Evolutionary conservation across 2,888 invertebrate genomes (phyloP).

Genomic region (Lordiphosa andalusiaca): DNA sequence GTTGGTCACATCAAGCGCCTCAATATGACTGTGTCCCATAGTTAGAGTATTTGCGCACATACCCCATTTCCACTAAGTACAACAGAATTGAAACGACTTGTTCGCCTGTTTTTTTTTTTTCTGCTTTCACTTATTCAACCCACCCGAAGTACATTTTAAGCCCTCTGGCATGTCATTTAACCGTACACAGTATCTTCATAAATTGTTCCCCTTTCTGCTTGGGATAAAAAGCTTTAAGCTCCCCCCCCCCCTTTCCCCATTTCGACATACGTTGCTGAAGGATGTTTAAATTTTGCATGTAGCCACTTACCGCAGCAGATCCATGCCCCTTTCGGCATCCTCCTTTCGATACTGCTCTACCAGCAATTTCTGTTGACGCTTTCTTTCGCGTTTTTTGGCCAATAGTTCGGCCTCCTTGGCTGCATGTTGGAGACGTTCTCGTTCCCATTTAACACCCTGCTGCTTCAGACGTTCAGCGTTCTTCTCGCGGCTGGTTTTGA

Average conservation of each 20-base stretch:
- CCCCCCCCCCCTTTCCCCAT: too few species aligned
- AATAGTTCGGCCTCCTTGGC: conserved; percentile 73
- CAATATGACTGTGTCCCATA: too few species aligned
- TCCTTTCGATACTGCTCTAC: conserved; percentile 75
- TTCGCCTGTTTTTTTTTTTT: not conserved
- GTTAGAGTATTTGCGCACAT: too few species aligned
- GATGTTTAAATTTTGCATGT: not conserved
- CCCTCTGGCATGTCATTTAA: conserved; percentile 4
- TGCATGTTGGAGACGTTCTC: conserved; percentile 76
- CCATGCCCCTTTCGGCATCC: conserved; percentile 77
- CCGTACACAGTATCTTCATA: not conserved
- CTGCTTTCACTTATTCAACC: not conserved
- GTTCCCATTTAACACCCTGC: conserved; percentile 80
- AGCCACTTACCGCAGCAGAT: conserved; percentile 75
- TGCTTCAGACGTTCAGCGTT: conserved; percentile 78
- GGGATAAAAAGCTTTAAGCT: not conserved
- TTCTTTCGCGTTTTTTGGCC: conserved; percentile 60
- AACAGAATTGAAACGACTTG: not conserved
- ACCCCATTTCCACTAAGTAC: too few species aligned
- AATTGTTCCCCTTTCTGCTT: conserved; percentile 1
- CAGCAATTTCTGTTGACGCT: conserved; percentile 64
- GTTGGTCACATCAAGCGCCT: too few species aligned
- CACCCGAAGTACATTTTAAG: not conserved
- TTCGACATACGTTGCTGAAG: not conserved
- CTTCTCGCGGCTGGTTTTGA: conserved; percentile 79